Evolutionary conservation across 2,888 invertebrate species (phyloP).

Genomic region (Dugesia japonica): DNA sequence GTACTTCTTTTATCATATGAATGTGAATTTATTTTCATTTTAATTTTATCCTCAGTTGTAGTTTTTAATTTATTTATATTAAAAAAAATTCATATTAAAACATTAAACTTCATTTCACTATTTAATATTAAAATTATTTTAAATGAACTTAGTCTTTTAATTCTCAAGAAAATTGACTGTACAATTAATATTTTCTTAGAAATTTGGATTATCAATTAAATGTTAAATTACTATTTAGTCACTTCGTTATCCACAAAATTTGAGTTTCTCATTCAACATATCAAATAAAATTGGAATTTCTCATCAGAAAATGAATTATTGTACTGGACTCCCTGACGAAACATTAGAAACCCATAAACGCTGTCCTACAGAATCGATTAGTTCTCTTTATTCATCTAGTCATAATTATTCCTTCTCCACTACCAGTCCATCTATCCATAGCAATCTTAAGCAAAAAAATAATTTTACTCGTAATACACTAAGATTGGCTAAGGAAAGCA

Average conservation of each 20-base stretch:
- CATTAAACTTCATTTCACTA: too few relatives aligned
- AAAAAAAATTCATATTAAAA: too few relatives aligned
- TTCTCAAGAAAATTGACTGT: too few relatives aligned
- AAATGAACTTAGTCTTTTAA: too few relatives aligned
- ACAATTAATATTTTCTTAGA: too few relatives aligned
- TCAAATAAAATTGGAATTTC: not conserved
- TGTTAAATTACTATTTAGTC: not conserved
- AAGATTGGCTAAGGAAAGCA: not conserved
- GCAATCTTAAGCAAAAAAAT: conserved; percentile 1
- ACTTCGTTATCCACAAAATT: not conserved
- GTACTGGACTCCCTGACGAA: not conserved
- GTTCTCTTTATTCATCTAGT: not conserved
- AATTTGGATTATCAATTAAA: too few relatives aligned
- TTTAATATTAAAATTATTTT: too few relatives aligned
- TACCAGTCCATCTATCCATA: conserved; percentile 14
- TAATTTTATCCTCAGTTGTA: too few relatives aligned
- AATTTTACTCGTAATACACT: conserved; percentile 1
- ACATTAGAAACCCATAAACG: not conserved
- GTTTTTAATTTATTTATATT: too few relatives aligned
- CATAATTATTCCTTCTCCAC: conserved; percentile 22
- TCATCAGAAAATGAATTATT: not conserved
- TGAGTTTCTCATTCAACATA: conserved; percentile 3
- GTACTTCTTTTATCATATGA: too few relatives aligned
- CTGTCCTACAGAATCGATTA: not conserved
- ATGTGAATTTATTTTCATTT: too few relatives aligned